Evolutionary conservation across 2,113 vertebrate species (phyloP), one percentile per base, ranked within the genome.

Genomic region (Lepus europaeus): DNA sequence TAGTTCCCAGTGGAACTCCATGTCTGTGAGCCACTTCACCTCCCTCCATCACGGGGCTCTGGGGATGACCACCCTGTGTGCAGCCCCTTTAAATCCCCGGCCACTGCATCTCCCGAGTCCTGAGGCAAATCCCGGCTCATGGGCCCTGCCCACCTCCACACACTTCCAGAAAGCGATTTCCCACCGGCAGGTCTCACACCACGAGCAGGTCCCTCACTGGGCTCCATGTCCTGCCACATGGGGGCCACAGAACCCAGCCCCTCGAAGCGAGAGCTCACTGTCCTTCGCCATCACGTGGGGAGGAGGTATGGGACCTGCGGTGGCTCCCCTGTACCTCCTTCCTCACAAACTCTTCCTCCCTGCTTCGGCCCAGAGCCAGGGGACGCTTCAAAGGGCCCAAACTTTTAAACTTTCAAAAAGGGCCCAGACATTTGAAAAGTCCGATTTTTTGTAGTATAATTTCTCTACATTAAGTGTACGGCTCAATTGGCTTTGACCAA

Each of bases 61-160:
- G 23, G 16, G 53, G 29, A 53, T 13, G 17, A 29, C 22, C 1
- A 22, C 22, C 6, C 17, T 1, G 1, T 0, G 2, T 6, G 22
- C 80, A 12, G 8, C 29, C 81, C 56, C 70, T 92, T 56, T 51
- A 91, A 63, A 49, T 5, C n/a, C 39, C 11, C 0, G 5, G 56
- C 33, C 64, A 63, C 2, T 5, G 22, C 2, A 3, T 10, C 16
- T n/a, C 16, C 33, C 1, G 0, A 8, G 16, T 73, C 81, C 56
- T 59, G 22, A 79, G 39, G 33, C 59, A 70, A 87, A 87, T 7
- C 39, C 45, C 36, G 63, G 87, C 31, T 72, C 3, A 2, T 33
- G 0, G 9, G 53, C 14, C 19, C 22, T 23, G 31, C 53, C 25
- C 29, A 23, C 17, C 29, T 0, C n/a, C 29, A 17, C 19, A 45